Evolutionary conservation across 2,113 vertebrate species (phyloP), one percentile per base, ranked within the genome.

Genomic region (Callaeas wilsoni): DNA sequence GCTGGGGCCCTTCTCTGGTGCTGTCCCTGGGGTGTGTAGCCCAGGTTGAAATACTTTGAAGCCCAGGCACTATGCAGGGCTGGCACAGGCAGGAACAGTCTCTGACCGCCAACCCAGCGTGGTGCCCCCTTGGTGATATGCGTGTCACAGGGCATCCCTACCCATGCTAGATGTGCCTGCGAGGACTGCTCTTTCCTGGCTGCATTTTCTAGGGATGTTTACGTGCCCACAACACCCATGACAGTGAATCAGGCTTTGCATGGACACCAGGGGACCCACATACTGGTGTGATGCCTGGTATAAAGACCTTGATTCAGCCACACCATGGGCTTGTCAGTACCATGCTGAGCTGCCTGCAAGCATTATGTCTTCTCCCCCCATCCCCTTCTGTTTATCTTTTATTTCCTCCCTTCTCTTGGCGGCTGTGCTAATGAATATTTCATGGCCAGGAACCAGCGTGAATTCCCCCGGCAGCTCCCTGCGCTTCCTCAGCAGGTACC

Each of bases 391-490:
- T 93, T 94, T 96, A 68, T 42, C 53, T 79, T 95, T 56, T 68
- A 22, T 82, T 86, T 69, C 55, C 4, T 47, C 57, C 6, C 20
- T 80, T 52, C 56, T 85, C 53, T 84, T 46, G 5, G 9, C 1
- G 60, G 57, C 87, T 52, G 60, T 25, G 75, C 60, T 84, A 41
- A 94, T 96, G 90, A 83, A 96, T 96, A 93, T 97, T 97, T 93
- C 75, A 97, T 80, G 80, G 75, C 60, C 60, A 46, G 82, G 71
- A 88, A 75, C 13, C 70, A 84, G 52, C 2, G 3, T 35, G 75
- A 80, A 68, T 80, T 93, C 86, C 94, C 49, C 27, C 1, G 6
- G 76, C 85, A 68, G 53, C 55, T 92, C 42, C 52, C 39, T 46
- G 75, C 52, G 2, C 75, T 81, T 39, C 83, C 7, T 9, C 20